A percentile compares a stretch with the other conserved stretches of the same genome.
Evolutionary conservation across 2,113 vertebrate genomes (phyloP).

Genomic region (Gymnocephalus cernua): DNA sequence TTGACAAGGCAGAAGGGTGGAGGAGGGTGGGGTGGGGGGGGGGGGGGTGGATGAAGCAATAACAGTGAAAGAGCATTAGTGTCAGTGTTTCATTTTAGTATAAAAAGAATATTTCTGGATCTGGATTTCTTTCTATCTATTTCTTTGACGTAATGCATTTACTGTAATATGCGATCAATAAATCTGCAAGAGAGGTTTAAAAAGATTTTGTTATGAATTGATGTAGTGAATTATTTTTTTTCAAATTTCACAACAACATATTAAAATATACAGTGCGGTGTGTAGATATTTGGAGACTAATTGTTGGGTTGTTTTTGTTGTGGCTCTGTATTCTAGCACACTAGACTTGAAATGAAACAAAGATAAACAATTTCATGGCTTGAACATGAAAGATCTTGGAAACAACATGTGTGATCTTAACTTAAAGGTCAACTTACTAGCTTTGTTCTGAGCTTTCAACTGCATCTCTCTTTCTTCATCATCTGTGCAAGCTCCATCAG

Average conservation of each 20-base stretch:
- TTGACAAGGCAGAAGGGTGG: constrained; percentile 82
- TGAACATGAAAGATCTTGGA: neutral
- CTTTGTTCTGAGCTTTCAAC: neutral
- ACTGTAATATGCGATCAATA: neutral
- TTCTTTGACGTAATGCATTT: neutral
- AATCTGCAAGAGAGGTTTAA: neutral
- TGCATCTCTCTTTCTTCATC: neutral
- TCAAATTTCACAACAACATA: neutral
- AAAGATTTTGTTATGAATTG: neutral
- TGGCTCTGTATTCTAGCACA: neutral
- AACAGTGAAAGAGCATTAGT: constrained; percentile 3
- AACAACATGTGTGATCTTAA: neutral
- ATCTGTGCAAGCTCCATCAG: neutral
- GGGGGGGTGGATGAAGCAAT: constrained; percentile 13
- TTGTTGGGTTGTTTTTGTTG: neutral
- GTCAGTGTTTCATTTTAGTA: neutral
- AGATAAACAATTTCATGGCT: neutral
- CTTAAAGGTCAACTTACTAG: neutral
- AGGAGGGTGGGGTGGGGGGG: constrained; percentile 7
- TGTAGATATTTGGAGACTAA: neutral
- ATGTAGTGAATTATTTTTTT: neutral
- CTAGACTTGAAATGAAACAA: neutral
- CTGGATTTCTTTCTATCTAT: no score
- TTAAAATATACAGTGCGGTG: neutral
- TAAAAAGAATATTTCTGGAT: neutral